These are phyloP conservation scores for Nettapus auritus DNA, from an alignment of 2,113 vertebrate genomes.

Conservation along the genomic window DNA sequence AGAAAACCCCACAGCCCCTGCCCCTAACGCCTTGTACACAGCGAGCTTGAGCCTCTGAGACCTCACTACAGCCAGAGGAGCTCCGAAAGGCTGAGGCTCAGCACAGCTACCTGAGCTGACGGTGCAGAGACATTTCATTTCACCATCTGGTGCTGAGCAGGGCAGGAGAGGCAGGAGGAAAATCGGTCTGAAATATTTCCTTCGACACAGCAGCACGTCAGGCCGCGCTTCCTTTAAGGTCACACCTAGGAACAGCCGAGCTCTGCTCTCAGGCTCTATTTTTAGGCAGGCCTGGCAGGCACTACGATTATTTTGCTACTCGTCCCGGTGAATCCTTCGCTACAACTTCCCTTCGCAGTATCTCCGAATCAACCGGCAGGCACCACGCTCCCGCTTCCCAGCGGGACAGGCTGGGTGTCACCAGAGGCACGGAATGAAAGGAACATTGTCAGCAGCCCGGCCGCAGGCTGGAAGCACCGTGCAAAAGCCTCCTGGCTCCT, in stretches of 20 bases:
- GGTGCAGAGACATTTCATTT: not conserved
- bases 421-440: not conserved
- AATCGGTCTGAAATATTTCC: not conserved
- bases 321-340: not conserved
- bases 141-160: not conserved
- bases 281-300: constrained; percentile 1
- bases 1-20: not conserved
- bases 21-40: not conserved
- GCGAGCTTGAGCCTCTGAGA: not conserved
- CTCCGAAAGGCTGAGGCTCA: accelerated
- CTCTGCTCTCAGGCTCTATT: not conserved
- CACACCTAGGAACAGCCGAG: not conserved
- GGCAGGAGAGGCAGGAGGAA: not conserved
- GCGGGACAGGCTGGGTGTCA: not conserved
- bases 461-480: not conserved
- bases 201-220: not conserved
- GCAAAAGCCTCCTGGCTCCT: not conserved
- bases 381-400: not conserved
- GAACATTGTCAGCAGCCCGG: accelerated
- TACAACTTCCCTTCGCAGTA: not conserved
- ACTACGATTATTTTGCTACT: not conserved
- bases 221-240: not conserved
- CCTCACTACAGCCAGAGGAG: accelerated
- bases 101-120: accelerated
- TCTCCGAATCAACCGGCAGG: not conserved